phyloP scores from a whole-genome alignment of 2,888 invertebrate species.

The Eristalinus sepulchralis region DNA sequence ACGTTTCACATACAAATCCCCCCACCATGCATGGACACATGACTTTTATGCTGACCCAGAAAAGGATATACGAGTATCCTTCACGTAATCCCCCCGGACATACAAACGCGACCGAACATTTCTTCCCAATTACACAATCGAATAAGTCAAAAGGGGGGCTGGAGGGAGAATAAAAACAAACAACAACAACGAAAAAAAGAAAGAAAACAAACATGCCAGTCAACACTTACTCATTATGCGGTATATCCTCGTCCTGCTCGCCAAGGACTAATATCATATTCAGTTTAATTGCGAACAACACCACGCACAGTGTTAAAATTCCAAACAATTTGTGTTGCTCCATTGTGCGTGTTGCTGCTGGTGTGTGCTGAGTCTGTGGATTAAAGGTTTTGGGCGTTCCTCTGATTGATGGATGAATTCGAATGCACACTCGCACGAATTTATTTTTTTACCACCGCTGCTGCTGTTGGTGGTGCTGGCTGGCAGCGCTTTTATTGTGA shows the following conservation, averaged over 20 bases:
- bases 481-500: background rate
- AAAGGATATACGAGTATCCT: slow-evolving; percentile 13
- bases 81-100: background rate
- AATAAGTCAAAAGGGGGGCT: background rate
- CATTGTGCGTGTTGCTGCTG: slow-evolving; percentile 48
- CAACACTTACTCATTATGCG: slow-evolving; percentile 91
- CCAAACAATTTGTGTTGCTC: slow-evolving; percentile 72
- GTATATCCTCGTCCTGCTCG: slow-evolving; percentile 94
- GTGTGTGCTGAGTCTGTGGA: slow-evolving; percentile 56
- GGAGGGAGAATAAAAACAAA: background rate
- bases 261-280: slow-evolving; percentile 76
- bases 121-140: slow-evolving; percentile 25
- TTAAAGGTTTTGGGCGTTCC: slow-evolving; percentile 27
- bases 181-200: slow-evolving; percentile 2
- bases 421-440: slow-evolving; percentile 29
- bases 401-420: slow-evolving; percentile 56
- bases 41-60: background rate
- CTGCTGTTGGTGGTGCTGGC: background rate
- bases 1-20: background rate
- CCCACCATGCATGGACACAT: background rate
- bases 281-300: slow-evolving; percentile 76
- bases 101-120: background rate
- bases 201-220: slow-evolving; percentile 34
- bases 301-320: slow-evolving; percentile 77
- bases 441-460: slow-evolving; percentile 1